Conservation (phyloP, 2,888 invertebrate genomes). For the Bellardia bayeri region DNA sequence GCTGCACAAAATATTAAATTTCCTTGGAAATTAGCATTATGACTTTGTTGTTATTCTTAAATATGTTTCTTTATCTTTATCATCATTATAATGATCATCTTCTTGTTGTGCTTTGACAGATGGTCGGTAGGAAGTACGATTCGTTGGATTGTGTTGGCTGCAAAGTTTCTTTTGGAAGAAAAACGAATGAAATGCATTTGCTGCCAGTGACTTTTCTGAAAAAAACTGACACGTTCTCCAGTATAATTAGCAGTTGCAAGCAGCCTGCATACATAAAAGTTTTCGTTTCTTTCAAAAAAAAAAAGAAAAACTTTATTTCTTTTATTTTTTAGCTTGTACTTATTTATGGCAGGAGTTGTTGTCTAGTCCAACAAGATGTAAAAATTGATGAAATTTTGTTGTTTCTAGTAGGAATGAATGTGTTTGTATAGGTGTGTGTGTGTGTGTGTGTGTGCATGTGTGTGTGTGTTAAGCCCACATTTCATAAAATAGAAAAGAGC, state of each 20-base stretch:
- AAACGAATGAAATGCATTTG: slow-evolving; percentile 60
- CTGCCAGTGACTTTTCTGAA: slow-evolving; percentile 42
- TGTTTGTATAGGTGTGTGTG: not conserved
- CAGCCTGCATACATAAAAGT: slow-evolving; percentile 60
- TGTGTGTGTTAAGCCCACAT: slow-evolving; percentile 27
- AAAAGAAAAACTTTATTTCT: slow-evolving; percentile 8
- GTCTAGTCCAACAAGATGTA: slow-evolving; percentile 59
- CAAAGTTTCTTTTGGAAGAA: slow-evolving; percentile 51
- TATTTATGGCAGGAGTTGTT: slow-evolving; percentile 19
- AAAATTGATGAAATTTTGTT: slow-evolving; percentile 54
- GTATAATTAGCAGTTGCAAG: slow-evolving; percentile 72
- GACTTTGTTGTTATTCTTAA: slow-evolving; percentile 26
- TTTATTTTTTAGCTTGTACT: slow-evolving; percentile 13
- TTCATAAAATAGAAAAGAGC: slow-evolving; percentile 52
- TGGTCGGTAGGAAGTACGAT: slow-evolving; percentile 33
- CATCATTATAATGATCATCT: slow-evolving; percentile 6
- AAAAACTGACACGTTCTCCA: slow-evolving; percentile 61
- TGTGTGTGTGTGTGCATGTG: slow-evolving; percentile 13
- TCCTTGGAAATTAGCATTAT: slow-evolving; percentile 50
- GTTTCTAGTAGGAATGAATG: not conserved
- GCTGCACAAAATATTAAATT: slow-evolving; percentile 49
- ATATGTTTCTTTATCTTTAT: slow-evolving; percentile 28
- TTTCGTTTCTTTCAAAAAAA: slow-evolving; percentile 31
- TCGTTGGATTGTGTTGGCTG: slow-evolving; percentile 48
- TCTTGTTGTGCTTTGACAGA: slow-evolving; percentile 42